Conservation (phyloP, 2,888 invertebrate genomes). For the Lottia gigantea region DNA sequence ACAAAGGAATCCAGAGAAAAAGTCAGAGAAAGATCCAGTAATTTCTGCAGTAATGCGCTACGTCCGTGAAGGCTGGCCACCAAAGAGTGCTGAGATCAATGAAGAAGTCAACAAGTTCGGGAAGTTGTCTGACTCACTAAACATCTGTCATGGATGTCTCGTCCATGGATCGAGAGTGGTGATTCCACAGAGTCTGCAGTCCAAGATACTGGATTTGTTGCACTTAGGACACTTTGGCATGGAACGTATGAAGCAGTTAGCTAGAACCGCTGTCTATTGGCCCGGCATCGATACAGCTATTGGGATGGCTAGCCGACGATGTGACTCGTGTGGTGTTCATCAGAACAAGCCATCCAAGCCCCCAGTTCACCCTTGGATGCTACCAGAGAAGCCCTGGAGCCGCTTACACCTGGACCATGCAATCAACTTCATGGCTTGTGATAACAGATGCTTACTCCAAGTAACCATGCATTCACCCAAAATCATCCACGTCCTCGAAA, state of each 20-base stretch:
- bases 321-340: too few relatives aligned
- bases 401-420: too few relatives aligned
- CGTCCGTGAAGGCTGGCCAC: too few relatives aligned
- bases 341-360: too few relatives aligned
- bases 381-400: too few relatives aligned
- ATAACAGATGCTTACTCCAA: constrained; percentile 13
- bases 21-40: too few relatives aligned
- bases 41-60: too few relatives aligned
- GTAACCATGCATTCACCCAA: constrained; percentile 12
- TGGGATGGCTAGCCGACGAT: background rate
- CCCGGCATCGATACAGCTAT: constrained; percentile 17
- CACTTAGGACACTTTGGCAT: constrained; percentile 21
- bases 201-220: constrained; percentile 13
- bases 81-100: too few relatives aligned
- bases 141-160: background rate
- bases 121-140: too few relatives aligned
- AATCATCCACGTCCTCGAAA: constrained; percentile 9
- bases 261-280: constrained; percentile 14
- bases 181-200: constrained; percentile 14
- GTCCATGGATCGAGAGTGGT: constrained; percentile 15
- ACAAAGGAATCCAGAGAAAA: constrained; percentile 18
- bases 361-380: too few relatives aligned
- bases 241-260: constrained; percentile 19
- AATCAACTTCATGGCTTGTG: background rate
- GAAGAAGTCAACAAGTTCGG: too few relatives aligned